Conservation (phyloP, 2,797 vertebrate species). For the Gouania willdenowi region DNA sequence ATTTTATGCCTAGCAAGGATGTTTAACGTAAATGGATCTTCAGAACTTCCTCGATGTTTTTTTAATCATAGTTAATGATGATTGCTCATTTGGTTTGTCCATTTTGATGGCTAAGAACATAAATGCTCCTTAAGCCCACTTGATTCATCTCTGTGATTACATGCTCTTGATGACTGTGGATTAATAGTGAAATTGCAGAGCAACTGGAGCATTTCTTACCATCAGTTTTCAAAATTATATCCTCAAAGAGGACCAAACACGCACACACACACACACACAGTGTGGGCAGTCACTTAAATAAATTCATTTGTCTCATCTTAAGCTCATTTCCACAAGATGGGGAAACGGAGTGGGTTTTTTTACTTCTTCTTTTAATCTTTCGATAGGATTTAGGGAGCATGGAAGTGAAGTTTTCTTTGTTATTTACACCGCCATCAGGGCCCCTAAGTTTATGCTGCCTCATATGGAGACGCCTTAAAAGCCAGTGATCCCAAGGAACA, state of each 20-base stretch:
- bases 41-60: too few relatives aligned
- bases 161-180: conserved; percentile 16
- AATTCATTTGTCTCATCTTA: conserved; percentile 70
- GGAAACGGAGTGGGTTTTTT: conserved; percentile 69
- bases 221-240: conserved; percentile 7
- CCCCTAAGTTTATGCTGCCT: conserved; percentile 79
- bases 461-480: conserved; percentile 80
- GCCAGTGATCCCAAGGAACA: conserved; percentile 74
- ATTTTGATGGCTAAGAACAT: background rate
- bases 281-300: conserved; percentile 56
- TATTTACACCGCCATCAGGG: conserved; percentile 70
- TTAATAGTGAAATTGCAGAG: conserved; percentile 13
- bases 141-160: conserved; percentile 12
- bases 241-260: conserved; percentile 20
- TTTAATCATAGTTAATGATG: conserved; percentile 18
- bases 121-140: conserved; percentile 19
- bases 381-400: conserved; percentile 77
- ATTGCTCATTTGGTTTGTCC: conserved; percentile 8
- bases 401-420: conserved; percentile 77
- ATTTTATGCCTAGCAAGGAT: too few relatives aligned
- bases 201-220: conserved; percentile 3
- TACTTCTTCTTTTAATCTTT: conserved; percentile 60
- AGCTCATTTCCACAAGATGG: conserved; percentile 70
- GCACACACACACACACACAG: background rate
- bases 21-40: too few relatives aligned